Base-by-base conservation (phyloP, 2,797 vertebrate species). In the Megaceryle alcyon region DNA sequence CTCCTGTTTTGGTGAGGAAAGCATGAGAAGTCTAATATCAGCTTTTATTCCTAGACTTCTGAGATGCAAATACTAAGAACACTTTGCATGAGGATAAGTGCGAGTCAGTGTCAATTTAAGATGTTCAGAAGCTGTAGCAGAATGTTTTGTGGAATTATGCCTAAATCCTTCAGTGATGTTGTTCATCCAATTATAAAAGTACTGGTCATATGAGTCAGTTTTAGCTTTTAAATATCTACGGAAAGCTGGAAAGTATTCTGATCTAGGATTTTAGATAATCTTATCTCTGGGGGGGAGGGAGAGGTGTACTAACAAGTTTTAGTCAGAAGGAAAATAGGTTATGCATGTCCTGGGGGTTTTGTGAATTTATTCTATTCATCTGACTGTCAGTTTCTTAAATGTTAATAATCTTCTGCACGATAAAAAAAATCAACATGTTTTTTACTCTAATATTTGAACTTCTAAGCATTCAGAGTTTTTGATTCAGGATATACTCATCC, bases 401-500 rank as follows among this genome's bases (percentile, higher is more conserved):
- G 80, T 78, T 90, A 94, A 92, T 92, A 2, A 3, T 72, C 72
- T 75, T 92, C 35, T 61, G 20, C 59, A 82, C 49, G 56, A 84
- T 90, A 70, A 85, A 41, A 41, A 90, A 94, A 80, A 77, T 63
- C 91, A 93, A 41, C 51, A 2, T 81, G 51, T 70, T 82, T 95
- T 86, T 71, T 87, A 33, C 81, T 93, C 68, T 77, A 86, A 82
- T 94, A 51, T 90, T 85, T 92, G 93, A 94, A 91, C 94, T 96
- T 96, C 92, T 86, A 92, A 96, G 73, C 54, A 59, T 82, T 61
- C 78, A 29, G 31, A 71, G 88, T 3, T 49, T 94, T 94, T 91
- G 64, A 77, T 90, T 93, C 46, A 71, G 66, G 66, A 88, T 82
- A 54, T 79, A 39, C 66, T 96, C 53, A 66, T 71, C 21, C 16